These are phyloP conservation scores for Dryobota labecula DNA, from an alignment of 2,888 invertebrate species.

Conservation along the genomic window DNA sequence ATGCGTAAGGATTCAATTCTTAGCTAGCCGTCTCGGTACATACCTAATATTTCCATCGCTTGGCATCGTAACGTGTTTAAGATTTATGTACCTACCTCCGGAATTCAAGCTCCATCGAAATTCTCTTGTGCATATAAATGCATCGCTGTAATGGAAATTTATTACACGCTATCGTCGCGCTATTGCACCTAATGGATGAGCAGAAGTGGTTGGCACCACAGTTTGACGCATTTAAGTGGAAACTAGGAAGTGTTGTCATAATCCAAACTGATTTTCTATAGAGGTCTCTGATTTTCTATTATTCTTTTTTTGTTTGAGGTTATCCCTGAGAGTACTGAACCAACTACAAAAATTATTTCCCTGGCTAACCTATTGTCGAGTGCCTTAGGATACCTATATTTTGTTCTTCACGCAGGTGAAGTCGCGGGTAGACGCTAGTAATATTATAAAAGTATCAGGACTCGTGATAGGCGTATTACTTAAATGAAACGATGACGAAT, in stretches of 20 bases:
- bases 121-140: slow-evolving; percentile 27
- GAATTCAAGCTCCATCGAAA: slow-evolving; percentile 21
- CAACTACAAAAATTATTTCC: background rate
- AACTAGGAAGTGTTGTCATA: background rate
- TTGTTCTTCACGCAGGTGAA: background rate
- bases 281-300: no score
- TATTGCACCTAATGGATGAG: background rate
- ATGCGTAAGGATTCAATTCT: background rate
- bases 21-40: background rate
- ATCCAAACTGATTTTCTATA: background rate
- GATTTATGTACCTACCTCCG: background rate
- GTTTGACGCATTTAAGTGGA: background rate
- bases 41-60: slow-evolving; percentile 27
- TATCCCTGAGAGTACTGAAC: background rate
- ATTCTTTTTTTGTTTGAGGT: background rate
- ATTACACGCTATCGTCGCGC: slow-evolving; percentile 20
- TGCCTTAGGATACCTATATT: background rate
- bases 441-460: background rate
- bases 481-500: background rate
- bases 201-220: slow-evolving; percentile 11
- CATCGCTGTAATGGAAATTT: slow-evolving; percentile 26
- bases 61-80: slow-evolving; percentile 9
- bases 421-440: background rate
- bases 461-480: background rate
- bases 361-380: background rate